Evolutionary conservation across 2,888 invertebrate genomes (phyloP), one percentile per base, ranked within the genome.

Genomic region (Plagodis pulveraria): DNA sequence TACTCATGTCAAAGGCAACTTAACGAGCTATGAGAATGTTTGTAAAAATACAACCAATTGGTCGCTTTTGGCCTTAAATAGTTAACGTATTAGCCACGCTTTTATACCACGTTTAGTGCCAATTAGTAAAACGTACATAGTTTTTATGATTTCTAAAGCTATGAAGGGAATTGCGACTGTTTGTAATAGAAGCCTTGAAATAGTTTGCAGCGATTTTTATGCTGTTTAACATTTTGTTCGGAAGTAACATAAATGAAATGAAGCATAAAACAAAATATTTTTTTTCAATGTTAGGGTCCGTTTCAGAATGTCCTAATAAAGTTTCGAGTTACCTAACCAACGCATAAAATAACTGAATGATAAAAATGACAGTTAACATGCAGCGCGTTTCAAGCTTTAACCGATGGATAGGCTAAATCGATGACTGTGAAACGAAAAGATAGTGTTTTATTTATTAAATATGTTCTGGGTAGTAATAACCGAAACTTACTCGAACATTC

Each of bases 21-120:
- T 54, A 54, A 54, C 50, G 50, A 50, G 47, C 35, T 34, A 48
- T 42, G 41, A 22, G 47, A 40, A 22, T 5, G 43, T 43, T 32
- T 6, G 6, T 12, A 9, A 12, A 32, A 10, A 44, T 34, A 32
- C 10, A 40, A 11, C 33, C 10, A 34, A 8, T 51, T 32, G 10
- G 38, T 1, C 32, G 35, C 5, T 42, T 11, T 46, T 46, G n/a
- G 6, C 32, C 32, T 12, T 12, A 34, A 35, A 59, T 51, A 33
- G 33, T 40, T 43, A 40, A 55, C 50, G 51, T 55, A 36, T 32
- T 52, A 46, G 43, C 55, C 57, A 58, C 46, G 67, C 54, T 48
- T 48, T 22, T 22, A 48, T 47, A 47, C 38, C 58, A 55, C 42
- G 56, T 38, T 40, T 12, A 50, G 57, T 60, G 46, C 49, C 22